Percentiles rank a stretch among this genome's conserved stretches.
Evolutionary conservation across 2,888 invertebrate genomes (phyloP).

Genomic region (Steinernema carpocapsae): DNA sequence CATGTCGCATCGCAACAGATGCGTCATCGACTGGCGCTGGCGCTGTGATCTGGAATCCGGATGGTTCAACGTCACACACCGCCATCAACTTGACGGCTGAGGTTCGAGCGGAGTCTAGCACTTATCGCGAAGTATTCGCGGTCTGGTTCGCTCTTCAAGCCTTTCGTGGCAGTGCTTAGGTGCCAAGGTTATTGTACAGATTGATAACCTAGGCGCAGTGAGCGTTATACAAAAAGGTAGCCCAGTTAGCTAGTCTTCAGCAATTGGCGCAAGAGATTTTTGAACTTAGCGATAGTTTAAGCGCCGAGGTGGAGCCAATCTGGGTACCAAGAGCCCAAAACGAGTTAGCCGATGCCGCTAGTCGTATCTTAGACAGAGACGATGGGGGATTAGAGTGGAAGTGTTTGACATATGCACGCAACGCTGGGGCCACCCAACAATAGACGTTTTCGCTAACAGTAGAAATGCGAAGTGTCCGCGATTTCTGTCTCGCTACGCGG

Average conservation of each 20-base stretch:
- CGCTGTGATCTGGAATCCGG: background rate
- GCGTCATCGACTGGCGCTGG: background rate
- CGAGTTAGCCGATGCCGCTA: background rate
- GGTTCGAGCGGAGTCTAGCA: constrained; percentile 14
- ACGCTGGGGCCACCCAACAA: background rate
- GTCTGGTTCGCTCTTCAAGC: background rate
- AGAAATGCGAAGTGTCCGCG: background rate
- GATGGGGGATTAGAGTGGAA: background rate
- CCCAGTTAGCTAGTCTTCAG: background rate
- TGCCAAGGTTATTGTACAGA: background rate
- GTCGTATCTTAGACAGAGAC: no score
- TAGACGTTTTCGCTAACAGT: background rate
- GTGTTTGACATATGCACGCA: background rate
- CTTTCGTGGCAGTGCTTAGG: background rate
- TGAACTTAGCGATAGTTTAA: no score
- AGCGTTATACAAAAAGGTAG: constrained; percentile 7
- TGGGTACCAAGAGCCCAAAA: background rate
- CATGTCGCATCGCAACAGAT: background rate
- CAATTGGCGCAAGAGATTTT: no score
- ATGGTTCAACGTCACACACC: background rate
- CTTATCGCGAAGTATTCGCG: background rate
- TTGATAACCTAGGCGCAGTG: background rate
- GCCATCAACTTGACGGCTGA: background rate
- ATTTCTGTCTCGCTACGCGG: background rate
- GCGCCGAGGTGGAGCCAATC: background rate